Evolutionary conservation across 2,797 vertebrate species (phyloP), one percentile per base, ranked within the genome.

Genomic region (Nannoperca obscura): DNA sequence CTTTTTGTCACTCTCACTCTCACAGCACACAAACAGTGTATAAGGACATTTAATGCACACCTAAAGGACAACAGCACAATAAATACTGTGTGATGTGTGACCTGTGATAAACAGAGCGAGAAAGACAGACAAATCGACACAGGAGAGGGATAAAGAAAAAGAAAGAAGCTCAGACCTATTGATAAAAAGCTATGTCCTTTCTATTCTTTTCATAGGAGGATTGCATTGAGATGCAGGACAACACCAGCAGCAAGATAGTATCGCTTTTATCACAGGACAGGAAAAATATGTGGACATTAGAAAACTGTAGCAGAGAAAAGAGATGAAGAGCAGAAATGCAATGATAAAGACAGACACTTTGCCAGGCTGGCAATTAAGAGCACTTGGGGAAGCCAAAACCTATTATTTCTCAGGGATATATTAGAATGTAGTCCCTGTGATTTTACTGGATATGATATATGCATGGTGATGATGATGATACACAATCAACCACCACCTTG

Each of bases 221-320:
- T 83, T 76, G 73, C 78, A 90, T 91, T 91, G 81, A 86, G 84
- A 92, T 94, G 86, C 90, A 87, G 82, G 85, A 89, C 90, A 86
- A 80, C 83, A 68, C 82, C 40, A 9, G 84, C 76, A 36, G 71
- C 5, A 17, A 81, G 89, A 93, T 83, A 83, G 72, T 83, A 93
- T 93, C 83, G 14, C 88, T 82, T 88, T 76, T 75, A 79, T 86
- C 86, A 85, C 78, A 85, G 84, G 77, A 80, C 71, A 73, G 78
- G 81, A 80, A 61, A 78, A 82, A 85, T n/a, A 88, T 77, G 78
- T 82, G 83, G 85, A 85, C 81, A 85, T 73, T 74, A 75, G 55
- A 82, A 69, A 85, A 85, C 76, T 2, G 75, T 46, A 74, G 71
- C 50, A 22, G 55, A 68, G 53, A 62, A 80, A 78, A 38, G 47